phyloP scores from a whole-genome alignment of 1,140 invertebrate species.

The Gyrodactylus bullatarudis region DNA sequence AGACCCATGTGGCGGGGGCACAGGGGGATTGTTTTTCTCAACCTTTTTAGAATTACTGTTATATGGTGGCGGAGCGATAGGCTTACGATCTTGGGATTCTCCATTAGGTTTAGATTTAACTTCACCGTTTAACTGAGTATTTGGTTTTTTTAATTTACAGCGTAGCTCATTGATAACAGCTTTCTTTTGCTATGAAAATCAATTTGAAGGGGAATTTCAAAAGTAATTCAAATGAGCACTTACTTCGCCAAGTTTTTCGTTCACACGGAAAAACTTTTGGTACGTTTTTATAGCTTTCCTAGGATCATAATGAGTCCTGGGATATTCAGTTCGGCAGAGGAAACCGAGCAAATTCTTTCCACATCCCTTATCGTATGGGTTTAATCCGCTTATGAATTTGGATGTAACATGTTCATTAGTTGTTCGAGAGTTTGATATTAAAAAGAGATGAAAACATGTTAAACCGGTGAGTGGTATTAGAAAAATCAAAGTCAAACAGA shows the following conservation, averaged over 20 bases:
- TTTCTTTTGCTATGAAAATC: not conserved
- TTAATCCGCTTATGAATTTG: not conserved
- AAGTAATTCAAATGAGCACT: not conserved
- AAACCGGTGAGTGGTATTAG: constrained; percentile 83
- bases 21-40: not conserved
- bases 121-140: not conserved
- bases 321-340: not conserved
- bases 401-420: constrained; percentile 67
- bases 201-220: not conserved
- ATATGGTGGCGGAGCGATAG: not conserved
- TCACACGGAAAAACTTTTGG: not conserved
- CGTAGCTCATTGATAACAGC: not conserved
- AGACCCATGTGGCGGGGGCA: not conserved
- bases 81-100: not conserved
- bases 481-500: constrained; percentile 25
- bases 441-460: constrained; percentile 76
- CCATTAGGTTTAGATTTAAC: not conserved
- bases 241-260: not conserved
- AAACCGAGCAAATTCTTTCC: not conserved
- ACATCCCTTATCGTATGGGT: not conserved
- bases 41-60: not conserved
- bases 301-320: not conserved
- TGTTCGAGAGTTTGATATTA: constrained; percentile 70
- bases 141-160: not conserved
- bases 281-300: not conserved